Evolutionary conservation across 2,113 vertebrate genomes (phyloP).

Genomic region (Rhinolophus sinicus): DNA sequence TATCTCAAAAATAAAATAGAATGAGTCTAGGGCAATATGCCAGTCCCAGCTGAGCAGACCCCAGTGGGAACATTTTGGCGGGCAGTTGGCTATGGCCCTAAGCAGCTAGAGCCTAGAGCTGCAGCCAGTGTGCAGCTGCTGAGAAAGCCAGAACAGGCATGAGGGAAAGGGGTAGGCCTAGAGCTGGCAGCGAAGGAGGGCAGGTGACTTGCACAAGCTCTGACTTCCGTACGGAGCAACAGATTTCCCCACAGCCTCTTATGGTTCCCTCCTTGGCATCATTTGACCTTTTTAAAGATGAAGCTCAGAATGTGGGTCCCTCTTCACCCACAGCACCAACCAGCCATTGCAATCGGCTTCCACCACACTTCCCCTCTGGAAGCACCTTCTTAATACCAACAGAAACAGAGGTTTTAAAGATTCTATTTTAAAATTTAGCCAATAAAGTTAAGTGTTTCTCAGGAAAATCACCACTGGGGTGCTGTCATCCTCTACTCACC

Average conservation of each 20-base stretch:
- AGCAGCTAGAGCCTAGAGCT: background rate
- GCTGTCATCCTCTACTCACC: background rate
- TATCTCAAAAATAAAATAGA: background rate
- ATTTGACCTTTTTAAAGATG: background rate
- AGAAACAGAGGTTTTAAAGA: conserved; percentile 47
- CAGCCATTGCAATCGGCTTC: background rate
- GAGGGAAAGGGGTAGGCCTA: too few species aligned
- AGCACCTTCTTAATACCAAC: background rate
- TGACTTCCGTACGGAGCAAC: background rate
- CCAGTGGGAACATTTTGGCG: too few species aligned
- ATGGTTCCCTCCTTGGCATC: background rate
- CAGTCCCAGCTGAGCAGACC: background rate
- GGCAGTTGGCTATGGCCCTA: background rate
- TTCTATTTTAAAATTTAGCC: conserved; percentile 42
- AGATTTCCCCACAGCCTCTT: too few species aligned
- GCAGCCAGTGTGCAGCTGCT: background rate
- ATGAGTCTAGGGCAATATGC: background rate
- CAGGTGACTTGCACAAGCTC: background rate
- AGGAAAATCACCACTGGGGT: conserved; percentile 29
- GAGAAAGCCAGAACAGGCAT: background rate
- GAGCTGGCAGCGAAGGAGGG: background rate
- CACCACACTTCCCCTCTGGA: background rate
- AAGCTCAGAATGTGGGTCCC: background rate
- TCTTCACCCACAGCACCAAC: background rate
- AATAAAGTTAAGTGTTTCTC: conserved; percentile 30